Evolutionary conservation across 1,140 invertebrate genomes (phyloP), one percentile per base, ranked within the genome.

Genomic region (Drosophila pseudoobscura): DNA sequence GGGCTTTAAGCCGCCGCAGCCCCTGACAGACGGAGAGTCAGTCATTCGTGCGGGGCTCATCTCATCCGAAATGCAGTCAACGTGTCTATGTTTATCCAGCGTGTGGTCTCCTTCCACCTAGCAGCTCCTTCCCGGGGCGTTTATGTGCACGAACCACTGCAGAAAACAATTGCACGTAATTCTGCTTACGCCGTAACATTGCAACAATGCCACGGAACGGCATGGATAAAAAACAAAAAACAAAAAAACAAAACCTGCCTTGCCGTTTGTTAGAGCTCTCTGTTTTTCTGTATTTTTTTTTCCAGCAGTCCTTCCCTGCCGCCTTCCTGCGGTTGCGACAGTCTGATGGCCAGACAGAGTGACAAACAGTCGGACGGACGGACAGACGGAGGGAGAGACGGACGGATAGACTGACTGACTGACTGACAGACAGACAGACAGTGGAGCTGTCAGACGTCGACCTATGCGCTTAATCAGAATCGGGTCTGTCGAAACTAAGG

Each of bases 141-240:
- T 87, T 87, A 87, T 87, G 82, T 88, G 76, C 78, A 87, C 78
- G 82, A 71, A 70, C 71, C 78, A 80, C 47, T 83, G 82, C 87
- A 82, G 76, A 90, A 84, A 89, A 89, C 84, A 89, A 89, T 89
- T 83, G 84, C 84, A 89, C 84, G 84, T 89, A 89, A 89, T 89
- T 89, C 84, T 89, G 84, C 84, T 89, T 85, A 89, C 84, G 85
- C 68, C 52, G 83, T 88, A 74, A 49, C 84, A 79, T 84, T 84
- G 79, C 84, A 77, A 89, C 79, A 89, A 74, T 69, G 66, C 76
- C 35, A 39, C 35, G 31, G 31, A 9, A 64, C 35, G 41, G 22
- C 31, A 39, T 47, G 29, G 58, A 60, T 62, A 26, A 26, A 26
- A 26, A 24, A 62, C 54, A 54, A 51, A 58, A 69, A 70, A 59